Percentiles rank a stretch among this genome's conserved stretches.
phyloP scores from a whole-genome alignment of 2,797 vertebrate genomes.

The Platalea minor region DNA sequence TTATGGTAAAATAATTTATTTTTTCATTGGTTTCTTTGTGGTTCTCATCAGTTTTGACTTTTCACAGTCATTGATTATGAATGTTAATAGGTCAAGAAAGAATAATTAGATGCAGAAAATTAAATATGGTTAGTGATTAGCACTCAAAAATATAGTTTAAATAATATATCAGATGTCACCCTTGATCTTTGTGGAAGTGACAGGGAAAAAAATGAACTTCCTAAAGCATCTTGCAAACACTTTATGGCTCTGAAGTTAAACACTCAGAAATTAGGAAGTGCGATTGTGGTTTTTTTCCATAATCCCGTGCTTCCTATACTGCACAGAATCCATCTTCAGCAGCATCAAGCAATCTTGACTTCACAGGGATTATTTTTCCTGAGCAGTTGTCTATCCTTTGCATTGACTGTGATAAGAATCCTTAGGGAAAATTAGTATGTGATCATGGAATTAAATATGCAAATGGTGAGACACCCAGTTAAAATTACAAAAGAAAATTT shows the following conservation, averaged over 20 bases:
- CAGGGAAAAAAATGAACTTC: background rate
- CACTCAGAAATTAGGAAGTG: background rate
- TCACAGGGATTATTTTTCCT: background rate
- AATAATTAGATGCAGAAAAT: background rate
- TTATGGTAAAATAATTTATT: background rate
- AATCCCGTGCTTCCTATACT: background rate
- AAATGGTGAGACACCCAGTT: background rate
- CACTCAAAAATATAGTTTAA: background rate
- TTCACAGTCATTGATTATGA: background rate
- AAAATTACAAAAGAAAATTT: background rate
- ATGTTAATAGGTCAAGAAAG: background rate
- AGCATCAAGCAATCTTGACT: background rate
- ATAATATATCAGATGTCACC: background rate
- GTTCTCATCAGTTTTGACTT: background rate
- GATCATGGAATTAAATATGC: background rate
- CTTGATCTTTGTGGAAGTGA: background rate
- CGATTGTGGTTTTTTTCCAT: background rate
- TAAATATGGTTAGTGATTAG: background rate
- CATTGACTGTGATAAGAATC: background rate
- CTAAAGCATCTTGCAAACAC: background rate
- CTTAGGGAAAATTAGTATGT: background rate
- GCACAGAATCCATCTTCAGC: background rate
- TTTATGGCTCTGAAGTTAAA: background rate
- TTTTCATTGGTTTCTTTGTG: background rate
- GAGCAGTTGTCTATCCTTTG: background rate